Evolutionary conservation across 2,113 vertebrate genomes (phyloP).

Genomic region (Variabilichromis moorii): DNA sequence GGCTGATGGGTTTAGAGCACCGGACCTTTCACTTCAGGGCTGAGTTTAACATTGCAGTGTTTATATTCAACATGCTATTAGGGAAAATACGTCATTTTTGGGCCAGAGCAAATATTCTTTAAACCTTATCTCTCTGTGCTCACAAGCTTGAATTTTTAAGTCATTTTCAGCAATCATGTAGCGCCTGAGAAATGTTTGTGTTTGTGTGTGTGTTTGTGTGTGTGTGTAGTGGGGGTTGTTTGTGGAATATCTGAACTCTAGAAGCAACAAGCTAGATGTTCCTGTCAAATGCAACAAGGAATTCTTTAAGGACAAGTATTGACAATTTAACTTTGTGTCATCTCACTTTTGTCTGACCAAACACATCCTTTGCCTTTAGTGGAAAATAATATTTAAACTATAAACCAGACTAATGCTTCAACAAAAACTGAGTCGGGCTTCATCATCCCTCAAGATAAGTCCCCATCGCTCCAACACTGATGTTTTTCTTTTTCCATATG

Average conservation of each 20-base stretch:
- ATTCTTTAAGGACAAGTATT: not conserved
- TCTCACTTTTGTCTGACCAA: not conserved
- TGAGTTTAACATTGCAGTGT: not conserved
- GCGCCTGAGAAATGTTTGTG: not conserved
- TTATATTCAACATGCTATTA: not conserved
- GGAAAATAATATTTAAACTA: not conserved
- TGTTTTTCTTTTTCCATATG: not conserved
- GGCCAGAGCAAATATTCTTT: not conserved
- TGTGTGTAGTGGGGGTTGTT: not conserved
- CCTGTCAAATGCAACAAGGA: not conserved
- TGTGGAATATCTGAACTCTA: not conserved
- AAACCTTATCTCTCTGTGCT: not conserved
- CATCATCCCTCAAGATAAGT: not conserved
- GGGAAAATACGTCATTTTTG: fast-evolving
- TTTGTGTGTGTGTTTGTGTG: not conserved
- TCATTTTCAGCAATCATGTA: not conserved
- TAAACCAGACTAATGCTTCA: not conserved
- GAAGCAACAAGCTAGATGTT: not conserved
- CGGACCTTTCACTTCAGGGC: not conserved
- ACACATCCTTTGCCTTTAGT: not conserved
- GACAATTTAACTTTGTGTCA: not conserved
- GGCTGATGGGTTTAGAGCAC: not conserved
- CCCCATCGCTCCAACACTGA: not conserved
- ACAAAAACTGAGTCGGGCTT: not conserved
- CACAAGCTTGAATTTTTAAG: not conserved